Percentiles rank a stretch among this genome's conserved stretches.
These are phyloP conservation scores for Noctua comes DNA, from an alignment of 2,888 invertebrate species.

Conservation along the genomic window DNA sequence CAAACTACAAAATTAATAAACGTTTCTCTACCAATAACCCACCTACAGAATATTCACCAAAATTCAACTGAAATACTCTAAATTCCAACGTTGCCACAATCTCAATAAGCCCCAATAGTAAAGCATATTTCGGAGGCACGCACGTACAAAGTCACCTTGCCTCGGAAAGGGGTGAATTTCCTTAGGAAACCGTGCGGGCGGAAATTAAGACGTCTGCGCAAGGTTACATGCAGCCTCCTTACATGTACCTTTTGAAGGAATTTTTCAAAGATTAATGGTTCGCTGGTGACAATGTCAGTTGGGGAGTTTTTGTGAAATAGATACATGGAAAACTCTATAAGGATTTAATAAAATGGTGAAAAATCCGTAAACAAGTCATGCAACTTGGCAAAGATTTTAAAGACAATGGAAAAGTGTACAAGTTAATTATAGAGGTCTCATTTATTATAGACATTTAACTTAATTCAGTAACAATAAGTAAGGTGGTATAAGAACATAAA, in stretches of 20 bases:
- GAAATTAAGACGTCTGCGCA: constrained; percentile 71
- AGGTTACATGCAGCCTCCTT: constrained; percentile 57
- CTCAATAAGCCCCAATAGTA: constrained; percentile 49
- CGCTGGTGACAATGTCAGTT: constrained; percentile 42
- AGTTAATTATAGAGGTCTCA: neutral
- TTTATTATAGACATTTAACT: neutral
- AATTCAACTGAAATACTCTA: constrained; percentile 45
- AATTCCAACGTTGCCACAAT: constrained; percentile 40
- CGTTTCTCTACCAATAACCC: constrained; percentile 29
- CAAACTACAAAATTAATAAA: constrained; percentile 44
- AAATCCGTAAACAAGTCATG: neutral
- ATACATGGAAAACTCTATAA: neutral
- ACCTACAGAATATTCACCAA: constrained; percentile 38
- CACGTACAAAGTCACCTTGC: constrained; percentile 59
- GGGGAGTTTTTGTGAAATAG: neutral
- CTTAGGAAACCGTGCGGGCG: constrained; percentile 61
- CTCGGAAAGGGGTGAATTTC: constrained; percentile 67
- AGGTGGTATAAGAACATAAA: neutral
- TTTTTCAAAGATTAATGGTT: constrained; percentile 59
- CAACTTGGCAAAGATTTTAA: neutral
- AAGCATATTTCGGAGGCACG: constrained; percentile 58
- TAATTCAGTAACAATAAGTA: neutral
- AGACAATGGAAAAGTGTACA: neutral
- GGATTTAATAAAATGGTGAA: neutral
- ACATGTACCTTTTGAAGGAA: constrained; percentile 31